Conservation (phyloP, 2,113 vertebrate genomes). For the Cyprinus carpio region DNA sequence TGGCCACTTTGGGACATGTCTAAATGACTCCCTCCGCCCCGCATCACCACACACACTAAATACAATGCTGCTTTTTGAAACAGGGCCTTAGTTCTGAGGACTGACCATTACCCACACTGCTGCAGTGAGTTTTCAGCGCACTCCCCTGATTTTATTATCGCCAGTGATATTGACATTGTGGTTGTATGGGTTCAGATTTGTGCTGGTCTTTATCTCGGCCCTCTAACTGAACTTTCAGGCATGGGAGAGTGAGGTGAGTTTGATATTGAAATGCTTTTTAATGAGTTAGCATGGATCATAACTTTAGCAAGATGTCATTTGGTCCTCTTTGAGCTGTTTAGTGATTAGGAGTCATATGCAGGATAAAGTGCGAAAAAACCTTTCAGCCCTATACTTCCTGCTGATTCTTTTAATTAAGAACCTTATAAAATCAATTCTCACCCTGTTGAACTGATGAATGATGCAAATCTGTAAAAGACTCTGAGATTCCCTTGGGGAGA, state of each 20-base stretch:
- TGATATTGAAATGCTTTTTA: background rate
- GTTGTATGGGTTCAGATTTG: constrained; percentile 14
- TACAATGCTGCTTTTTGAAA: constrained; percentile 47
- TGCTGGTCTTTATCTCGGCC: constrained; percentile 8
- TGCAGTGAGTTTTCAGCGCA: constrained; percentile 37
- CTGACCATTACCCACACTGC: constrained; percentile 51
- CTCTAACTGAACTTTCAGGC: background rate
- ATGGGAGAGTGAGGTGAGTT: constrained; percentile 29
- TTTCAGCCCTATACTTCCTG: constrained; percentile 3
- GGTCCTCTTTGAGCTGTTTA: background rate
- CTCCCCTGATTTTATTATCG: constrained; percentile 6
- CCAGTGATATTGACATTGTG: constrained; percentile 14
- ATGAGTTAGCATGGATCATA: background rate
- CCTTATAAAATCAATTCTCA: constrained; percentile 22
- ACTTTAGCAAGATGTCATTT: background rate
- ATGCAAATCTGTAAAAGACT: background rate
- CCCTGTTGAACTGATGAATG: constrained; percentile 28
- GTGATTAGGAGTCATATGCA: background rate
- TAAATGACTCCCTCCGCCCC: constrained; percentile 45
- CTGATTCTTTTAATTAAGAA: constrained; percentile 29
- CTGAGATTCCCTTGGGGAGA: background rate
- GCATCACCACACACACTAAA: constrained; percentile 33
- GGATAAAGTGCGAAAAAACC: background rate
- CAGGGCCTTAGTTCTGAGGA: constrained; percentile 46
- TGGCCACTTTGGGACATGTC: constrained; percentile 46